Percentiles rank a stretch among this genome's conserved stretches.
phyloP scores from a whole-genome alignment of 1,140 invertebrate species.

The Forficula auricularia region DNA sequence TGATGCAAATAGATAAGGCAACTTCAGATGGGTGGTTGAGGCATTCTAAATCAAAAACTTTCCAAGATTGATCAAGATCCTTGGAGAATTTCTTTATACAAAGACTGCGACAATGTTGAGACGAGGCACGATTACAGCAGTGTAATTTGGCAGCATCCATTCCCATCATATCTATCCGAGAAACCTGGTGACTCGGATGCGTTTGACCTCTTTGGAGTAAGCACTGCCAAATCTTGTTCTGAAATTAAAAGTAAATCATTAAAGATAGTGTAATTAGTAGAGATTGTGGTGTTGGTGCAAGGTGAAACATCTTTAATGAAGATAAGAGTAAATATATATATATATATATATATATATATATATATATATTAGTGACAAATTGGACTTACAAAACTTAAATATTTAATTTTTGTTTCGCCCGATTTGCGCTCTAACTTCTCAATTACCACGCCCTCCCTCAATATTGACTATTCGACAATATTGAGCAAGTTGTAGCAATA shows the following conservation, averaged over 20 bases:
- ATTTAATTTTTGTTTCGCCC: too few species aligned
- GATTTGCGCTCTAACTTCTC: too few species aligned
- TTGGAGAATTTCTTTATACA: constrained; percentile 66
- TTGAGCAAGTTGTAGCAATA: too few species aligned
- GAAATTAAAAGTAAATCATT: constrained; percentile 9
- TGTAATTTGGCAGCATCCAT: constrained; percentile 73
- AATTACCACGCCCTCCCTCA: too few species aligned
- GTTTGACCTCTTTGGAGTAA: constrained; percentile 30
- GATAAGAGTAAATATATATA: too few species aligned
- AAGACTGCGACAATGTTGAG: constrained; percentile 47
- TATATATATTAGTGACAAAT: too few species aligned
- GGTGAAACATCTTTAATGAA: too few species aligned
- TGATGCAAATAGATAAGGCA: constrained; percentile 58
- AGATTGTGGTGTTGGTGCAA: background rate
- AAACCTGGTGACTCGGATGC: constrained; percentile 21
- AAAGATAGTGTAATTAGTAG: background rate
- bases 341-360: too few species aligned
- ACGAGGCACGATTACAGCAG: constrained; percentile 60
- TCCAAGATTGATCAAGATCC: constrained; percentile 56
- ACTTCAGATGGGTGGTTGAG: constrained; percentile 48
- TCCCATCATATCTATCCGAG: constrained; percentile 34
- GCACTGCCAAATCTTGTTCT: constrained; percentile 42
- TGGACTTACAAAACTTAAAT: too few species aligned
- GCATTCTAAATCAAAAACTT: constrained; percentile 59
- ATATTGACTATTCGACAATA: too few species aligned